phyloP scores from a whole-genome alignment of 2,888 invertebrate species.

The Scaptomyza reducta region DNA sequence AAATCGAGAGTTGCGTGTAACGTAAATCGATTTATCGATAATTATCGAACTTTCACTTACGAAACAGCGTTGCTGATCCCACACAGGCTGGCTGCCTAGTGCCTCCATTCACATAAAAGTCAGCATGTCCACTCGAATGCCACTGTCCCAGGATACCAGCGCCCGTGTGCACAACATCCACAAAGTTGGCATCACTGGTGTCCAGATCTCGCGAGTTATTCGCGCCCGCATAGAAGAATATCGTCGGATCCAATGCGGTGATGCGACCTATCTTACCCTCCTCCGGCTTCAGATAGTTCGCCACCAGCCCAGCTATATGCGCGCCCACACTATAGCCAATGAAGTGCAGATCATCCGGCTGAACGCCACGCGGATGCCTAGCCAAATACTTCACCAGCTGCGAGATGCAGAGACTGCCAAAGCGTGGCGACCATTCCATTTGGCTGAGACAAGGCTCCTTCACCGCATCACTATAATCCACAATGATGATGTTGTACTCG shows the following conservation, averaged over 20 bases:
- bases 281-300: slow-evolving; percentile 88
- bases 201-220: slow-evolving; percentile 93
- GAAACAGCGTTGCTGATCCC: slow-evolving; percentile 91
- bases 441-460: slow-evolving; percentile 93
- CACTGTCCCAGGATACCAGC: slow-evolving; percentile 95
- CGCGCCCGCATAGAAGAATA: slow-evolving; percentile 92
- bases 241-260: slow-evolving; percentile 94
- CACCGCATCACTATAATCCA: slow-evolving; percentile 92
- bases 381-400: slow-evolving; percentile 92
- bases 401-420: slow-evolving; percentile 90
- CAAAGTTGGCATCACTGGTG: slow-evolving; percentile 91
- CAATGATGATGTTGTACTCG: slow-evolving; percentile 93
- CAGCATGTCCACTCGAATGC: slow-evolving; percentile 95
- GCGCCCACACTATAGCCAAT: slow-evolving; percentile 95
- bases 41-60: slow-evolving; percentile 85
- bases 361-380: slow-evolving; percentile 90
- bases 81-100: slow-evolving; percentile 95
- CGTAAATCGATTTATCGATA: background rate
- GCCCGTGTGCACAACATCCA: slow-evolving; percentile 93
- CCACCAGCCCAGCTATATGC: slow-evolving; percentile 92
- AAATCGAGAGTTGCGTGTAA: too few relatives aligned
- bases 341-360: slow-evolving; percentile 90
- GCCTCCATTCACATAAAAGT: slow-evolving; percentile 94
- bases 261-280: slow-evolving; percentile 93
- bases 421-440: slow-evolving; percentile 88